Conservation (phyloP, 2,113 vertebrate species). For the Hypanus sabinus region DNA sequence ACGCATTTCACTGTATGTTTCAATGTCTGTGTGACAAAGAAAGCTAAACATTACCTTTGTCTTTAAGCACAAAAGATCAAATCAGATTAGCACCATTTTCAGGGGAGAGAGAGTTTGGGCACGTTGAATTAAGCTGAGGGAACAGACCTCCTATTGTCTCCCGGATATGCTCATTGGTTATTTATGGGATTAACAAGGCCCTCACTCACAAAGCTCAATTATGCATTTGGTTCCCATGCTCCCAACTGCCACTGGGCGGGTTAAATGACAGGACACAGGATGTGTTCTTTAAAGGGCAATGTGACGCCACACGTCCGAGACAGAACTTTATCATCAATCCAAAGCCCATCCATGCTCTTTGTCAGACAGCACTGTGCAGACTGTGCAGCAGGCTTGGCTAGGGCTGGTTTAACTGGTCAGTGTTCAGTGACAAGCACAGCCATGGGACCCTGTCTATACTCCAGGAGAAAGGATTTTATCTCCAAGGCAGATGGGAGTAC, state of each 20-base stretch:
- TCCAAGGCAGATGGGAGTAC: no score
- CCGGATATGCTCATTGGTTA: neutral
- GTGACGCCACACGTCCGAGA: neutral
- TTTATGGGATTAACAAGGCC: neutral
- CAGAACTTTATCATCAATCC: neutral
- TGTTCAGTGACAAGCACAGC: neutral
- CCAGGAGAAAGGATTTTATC: neutral
- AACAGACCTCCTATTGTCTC: neutral
- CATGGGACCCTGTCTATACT: neutral
- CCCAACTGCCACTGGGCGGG: neutral
- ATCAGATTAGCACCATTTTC: neutral
- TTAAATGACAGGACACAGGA: neutral
- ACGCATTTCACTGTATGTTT: no score
- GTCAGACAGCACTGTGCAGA: neutral
- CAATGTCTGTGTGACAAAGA: no score
- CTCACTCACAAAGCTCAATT: neutral
- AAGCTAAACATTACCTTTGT: no score
- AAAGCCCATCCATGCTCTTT: neutral
- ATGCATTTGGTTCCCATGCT: neutral
- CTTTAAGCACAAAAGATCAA: neutral
- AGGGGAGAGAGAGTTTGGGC: neutral
- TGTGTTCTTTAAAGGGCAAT: neutral
- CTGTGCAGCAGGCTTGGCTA: no score
- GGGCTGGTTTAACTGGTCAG: neutral
- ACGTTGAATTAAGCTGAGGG: neutral